Conservation (phyloP, 2,888 invertebrate genomes). For the Mythimna vitellina region DNA sequence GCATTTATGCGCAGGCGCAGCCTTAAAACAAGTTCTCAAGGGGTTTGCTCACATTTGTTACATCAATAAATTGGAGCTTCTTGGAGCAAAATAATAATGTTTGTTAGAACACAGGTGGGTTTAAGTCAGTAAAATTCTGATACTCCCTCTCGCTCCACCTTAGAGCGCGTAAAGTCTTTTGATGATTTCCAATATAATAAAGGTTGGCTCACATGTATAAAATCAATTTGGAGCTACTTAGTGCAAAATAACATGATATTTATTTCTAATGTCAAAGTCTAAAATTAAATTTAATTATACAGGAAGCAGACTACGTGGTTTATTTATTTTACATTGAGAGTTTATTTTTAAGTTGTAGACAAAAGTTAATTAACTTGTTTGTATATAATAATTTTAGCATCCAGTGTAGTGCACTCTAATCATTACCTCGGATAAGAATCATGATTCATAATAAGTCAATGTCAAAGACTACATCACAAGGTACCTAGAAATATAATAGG, state of each 20-base stretch:
- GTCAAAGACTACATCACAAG: conserved; percentile 10
- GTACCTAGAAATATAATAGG: too few species aligned
- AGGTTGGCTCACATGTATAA: not conserved
- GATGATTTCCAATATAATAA: not conserved
- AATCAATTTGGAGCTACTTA: conserved; percentile 1
- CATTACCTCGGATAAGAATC: conserved; percentile 13
- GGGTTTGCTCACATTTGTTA: not conserved
- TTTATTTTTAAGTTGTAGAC: conserved; percentile 29
- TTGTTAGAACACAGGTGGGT: not conserved
- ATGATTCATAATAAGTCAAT: conserved; percentile 28
- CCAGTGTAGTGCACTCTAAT: conserved; percentile 11
- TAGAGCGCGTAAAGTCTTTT: too few species aligned
- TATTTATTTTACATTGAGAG: conserved; percentile 4
- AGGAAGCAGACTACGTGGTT: conserved; percentile 2
- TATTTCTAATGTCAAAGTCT: conserved; percentile 1
- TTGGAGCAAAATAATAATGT: not conserved
- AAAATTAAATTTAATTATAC: conserved; percentile 15
- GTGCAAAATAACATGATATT: not conserved
- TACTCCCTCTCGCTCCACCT: too few species aligned
- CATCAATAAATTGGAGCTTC: conserved; percentile 11
- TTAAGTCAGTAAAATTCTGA: too few species aligned
- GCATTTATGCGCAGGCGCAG: conserved; percentile 18
- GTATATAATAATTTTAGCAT: conserved; percentile 1
- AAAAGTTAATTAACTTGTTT: conserved; percentile 13
- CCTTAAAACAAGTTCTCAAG: conserved; percentile 34